These are phyloP conservation scores for Stegodyphus dumicola DNA, from an alignment of 1,140 invertebrate genomes.

Conservation along the genomic window DNA sequence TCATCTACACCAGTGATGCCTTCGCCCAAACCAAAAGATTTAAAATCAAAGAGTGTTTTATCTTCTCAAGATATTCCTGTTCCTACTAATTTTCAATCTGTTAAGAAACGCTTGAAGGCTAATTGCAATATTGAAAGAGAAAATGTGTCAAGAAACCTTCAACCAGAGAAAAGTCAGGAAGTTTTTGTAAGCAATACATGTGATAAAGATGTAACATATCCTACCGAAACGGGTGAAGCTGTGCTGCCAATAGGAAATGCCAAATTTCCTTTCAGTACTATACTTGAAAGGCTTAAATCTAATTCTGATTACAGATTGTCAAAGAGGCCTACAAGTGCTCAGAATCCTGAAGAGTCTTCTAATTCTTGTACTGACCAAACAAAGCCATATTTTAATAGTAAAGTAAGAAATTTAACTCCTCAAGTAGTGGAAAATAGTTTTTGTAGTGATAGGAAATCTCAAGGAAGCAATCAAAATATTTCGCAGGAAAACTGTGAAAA, in stretches of 20 bases:
- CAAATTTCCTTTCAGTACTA: conserved; percentile 51
- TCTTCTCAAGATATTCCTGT: background rate
- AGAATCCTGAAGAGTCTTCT: background rate
- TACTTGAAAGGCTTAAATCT: conserved; percentile 45
- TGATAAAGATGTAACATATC: too few species aligned
- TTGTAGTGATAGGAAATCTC: background rate
- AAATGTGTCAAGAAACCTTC: background rate
- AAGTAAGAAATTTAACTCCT: background rate
- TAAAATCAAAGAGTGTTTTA: background rate
- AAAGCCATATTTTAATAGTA: background rate
- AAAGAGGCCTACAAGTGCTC: background rate
- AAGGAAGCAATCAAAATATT: background rate
- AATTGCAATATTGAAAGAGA: background rate
- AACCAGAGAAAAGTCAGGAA: too few species aligned
- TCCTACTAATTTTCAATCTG: conserved; percentile 34
- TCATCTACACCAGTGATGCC: conserved; percentile 33
- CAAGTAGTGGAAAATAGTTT: background rate
- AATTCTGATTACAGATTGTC: conserved; percentile 40
- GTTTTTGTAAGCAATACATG: too few species aligned
- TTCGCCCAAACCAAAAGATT: conserved; percentile 9
- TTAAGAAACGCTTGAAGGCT: conserved; percentile 34
- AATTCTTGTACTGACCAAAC: background rate
- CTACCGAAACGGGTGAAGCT: background rate
- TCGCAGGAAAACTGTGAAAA: conserved; percentile 12
- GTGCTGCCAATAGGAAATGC: background rate